Evolutionary conservation across 2,113 vertebrate species (phyloP), one percentile per base, ranked within the genome.

Genomic region (Mirza zaza): DNA sequence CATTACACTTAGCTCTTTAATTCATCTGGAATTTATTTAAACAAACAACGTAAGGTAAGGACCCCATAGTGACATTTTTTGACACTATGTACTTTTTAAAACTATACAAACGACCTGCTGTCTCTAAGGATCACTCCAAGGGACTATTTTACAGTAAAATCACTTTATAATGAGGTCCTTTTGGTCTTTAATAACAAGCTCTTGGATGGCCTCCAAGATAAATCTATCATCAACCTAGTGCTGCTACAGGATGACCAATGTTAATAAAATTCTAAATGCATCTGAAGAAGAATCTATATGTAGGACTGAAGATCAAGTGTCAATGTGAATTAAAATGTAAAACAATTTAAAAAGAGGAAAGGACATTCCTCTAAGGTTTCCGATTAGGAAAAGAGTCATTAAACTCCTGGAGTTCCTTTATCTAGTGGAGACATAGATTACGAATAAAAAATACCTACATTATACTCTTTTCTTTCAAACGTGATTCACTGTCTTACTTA

Each of bases 21-120:
- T 97, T 98, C 96, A 96, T 94, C 94, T 97, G 97, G 95, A 97
- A 97, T 95, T 97, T 98, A 96, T 97, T 98, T 98, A 92, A 97
- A 96, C 82, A 90, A 90, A 95, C 61, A 39, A 90, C 92, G 91
- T 96, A 93, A 92, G 88, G 91, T 87, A 97, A 95, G 85, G 77
- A 95, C 73, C 21, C 77, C 91, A 95, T 85, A 73, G 90, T 96
- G 95, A 97, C 87, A 94, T 71, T 95, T 96, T 97, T 92, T 97
- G 97, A 97, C 91, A 97, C 88, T 9, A 39, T 9, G 18, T 77
- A 94, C 77, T 92, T 88, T 95, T 93, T 84, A 65, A 13, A 97
- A 91, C 96, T 36, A 84, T 67, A 95, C 67, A 95, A 97, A 97
- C 81, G 91, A 91, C 52, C 81, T 95, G 84, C 27, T 82, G n/a